Percentiles rank a stretch among this genome's conserved stretches.
These are phyloP conservation scores for Phoxinus dragarum DNA, from an alignment of 2,797 vertebrate species.

Conservation along the genomic window DNA sequence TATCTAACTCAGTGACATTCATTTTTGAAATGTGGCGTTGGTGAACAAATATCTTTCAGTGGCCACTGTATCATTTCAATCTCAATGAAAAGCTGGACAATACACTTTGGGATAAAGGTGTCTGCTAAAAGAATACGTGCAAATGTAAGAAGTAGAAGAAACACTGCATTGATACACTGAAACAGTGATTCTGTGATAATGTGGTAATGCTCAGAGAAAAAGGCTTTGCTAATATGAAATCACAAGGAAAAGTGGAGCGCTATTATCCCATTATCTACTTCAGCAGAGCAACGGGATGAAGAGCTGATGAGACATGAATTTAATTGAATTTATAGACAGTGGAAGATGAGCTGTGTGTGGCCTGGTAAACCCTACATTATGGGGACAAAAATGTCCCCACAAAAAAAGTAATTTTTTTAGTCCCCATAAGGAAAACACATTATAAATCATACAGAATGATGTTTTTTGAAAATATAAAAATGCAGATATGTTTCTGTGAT, in stretches of 20 bases:
- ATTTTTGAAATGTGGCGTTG: neutral
- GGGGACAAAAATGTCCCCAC: too few species aligned
- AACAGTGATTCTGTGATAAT: neutral
- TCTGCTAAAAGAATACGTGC: neutral
- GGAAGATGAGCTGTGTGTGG: neutral
- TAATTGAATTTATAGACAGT: constrained; percentile 12
- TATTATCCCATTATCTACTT: constrained; percentile 47
- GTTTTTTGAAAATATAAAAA: too few species aligned
- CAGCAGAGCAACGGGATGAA: constrained; percentile 27
- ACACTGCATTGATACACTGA: neutral
- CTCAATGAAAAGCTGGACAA: neutral
- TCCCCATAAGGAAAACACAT: too few species aligned
- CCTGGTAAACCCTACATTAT: too few species aligned
- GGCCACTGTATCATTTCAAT: neutral
- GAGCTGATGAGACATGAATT: constrained; percentile 19
- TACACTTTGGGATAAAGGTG: neutral
- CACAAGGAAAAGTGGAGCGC: neutral
- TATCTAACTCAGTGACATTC: neutral
- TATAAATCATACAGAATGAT: too few species aligned
- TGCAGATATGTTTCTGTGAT: too few species aligned
- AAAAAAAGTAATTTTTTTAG: too few species aligned
- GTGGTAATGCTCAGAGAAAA: constrained; percentile 3
- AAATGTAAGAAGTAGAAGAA: neutral
- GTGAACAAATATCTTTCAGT: neutral
- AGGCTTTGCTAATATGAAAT: neutral